Conservation (phyloP, 2,888 invertebrate species). For the Lasioglossum pauxillum region DNA sequence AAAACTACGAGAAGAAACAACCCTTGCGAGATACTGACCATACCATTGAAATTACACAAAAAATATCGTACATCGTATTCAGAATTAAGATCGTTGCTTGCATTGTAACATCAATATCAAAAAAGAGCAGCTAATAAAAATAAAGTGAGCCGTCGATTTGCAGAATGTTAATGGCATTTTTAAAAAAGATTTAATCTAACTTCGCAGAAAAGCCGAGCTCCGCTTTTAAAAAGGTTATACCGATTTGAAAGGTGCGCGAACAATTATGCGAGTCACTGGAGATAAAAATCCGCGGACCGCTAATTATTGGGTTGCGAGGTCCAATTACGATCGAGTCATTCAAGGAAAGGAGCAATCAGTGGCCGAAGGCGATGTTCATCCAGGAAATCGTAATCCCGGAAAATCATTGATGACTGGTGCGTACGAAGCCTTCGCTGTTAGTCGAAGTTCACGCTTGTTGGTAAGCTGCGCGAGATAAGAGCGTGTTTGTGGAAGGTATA, state of each 20-base stretch:
- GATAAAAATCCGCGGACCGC: background rate
- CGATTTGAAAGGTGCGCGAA: background rate
- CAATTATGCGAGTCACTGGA: background rate
- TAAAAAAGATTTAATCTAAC: no score
- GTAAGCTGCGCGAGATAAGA: conserved; percentile 71
- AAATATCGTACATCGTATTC: no score
- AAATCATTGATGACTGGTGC: conserved; percentile 15
- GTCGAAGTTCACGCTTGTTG: conserved; percentile 51
- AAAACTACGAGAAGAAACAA: no score
- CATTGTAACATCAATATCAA: no score
- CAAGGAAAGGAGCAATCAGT: background rate
- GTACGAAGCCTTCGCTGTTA: conserved; percentile 4
- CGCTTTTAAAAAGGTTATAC: background rate
- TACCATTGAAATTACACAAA: no score
- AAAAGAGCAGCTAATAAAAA: no score
- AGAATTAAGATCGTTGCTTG: no score
- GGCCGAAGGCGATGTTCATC: background rate
- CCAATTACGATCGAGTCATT: background rate
- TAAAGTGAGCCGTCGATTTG: no score
- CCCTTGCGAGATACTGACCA: no score
- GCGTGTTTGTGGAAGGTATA: conserved; percentile 82
- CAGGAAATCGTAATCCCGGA: background rate
- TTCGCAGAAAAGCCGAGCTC: no score
- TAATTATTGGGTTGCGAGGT: background rate
- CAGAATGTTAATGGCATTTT: no score